A percentile compares a stretch with the other conserved stretches of the same genome.
These are phyloP conservation scores for Myxocyprinus asiaticus DNA, from an alignment of 2,113 vertebrate genomes.

Conservation along the genomic window DNA sequence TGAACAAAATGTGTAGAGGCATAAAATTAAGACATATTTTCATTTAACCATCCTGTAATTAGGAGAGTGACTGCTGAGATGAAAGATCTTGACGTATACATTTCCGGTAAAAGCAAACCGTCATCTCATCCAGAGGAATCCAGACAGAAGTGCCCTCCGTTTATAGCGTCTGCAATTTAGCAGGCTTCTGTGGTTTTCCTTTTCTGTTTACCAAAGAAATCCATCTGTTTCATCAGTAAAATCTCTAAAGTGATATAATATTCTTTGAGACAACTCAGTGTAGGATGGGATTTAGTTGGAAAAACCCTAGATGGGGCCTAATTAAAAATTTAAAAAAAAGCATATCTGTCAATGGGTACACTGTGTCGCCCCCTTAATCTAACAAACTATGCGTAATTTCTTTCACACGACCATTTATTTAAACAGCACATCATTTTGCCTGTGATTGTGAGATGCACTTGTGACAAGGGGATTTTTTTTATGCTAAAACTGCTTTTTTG, in stretches of 20 bases:
- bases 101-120: slow-evolving; percentile 37
- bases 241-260: slow-evolving; percentile 16
- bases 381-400: too few relatives aligned
- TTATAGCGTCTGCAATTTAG: slow-evolving; percentile 45
- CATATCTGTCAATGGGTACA: too few relatives aligned
- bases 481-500: too few relatives aligned
- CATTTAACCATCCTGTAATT: slow-evolving; percentile 48
- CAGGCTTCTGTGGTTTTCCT: slow-evolving; percentile 61
- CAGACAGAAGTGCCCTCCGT: slow-evolving; percentile 43
- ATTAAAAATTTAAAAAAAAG: too few relatives aligned
- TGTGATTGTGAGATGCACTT: too few relatives aligned
- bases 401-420: too few relatives aligned
- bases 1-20: neutral
- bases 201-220: slow-evolving; percentile 13
- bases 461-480: too few relatives aligned
- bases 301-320: too few relatives aligned
- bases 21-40: slow-evolving; percentile 38
- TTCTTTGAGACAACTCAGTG: too few relatives aligned
- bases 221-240: slow-evolving; percentile 16
- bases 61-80: slow-evolving; percentile 12
- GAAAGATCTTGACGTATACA: slow-evolving; percentile 30
- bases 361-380: too few relatives aligned
- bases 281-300: too few relatives aligned
- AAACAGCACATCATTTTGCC: too few relatives aligned
- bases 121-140: slow-evolving; percentile 40